phyloP scores from a whole-genome alignment of 1,140 invertebrate genomes.

The Caenorhabditis inopinata region DNA sequence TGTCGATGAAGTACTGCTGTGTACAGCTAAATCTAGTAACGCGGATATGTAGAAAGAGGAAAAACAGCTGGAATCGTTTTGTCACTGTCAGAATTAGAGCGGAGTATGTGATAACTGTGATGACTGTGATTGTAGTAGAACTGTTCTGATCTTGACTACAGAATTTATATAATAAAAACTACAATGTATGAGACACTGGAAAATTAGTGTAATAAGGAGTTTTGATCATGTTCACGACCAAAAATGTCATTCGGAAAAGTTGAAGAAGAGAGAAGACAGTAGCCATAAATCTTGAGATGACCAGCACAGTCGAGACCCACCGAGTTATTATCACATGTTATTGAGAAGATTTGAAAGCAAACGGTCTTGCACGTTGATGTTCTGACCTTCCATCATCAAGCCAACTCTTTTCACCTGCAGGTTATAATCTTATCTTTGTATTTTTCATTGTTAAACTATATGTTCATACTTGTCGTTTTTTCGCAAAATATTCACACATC shows the following conservation, averaged over 20 bases:
- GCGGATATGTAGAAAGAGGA: too few species aligned
- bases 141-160: too few species aligned
- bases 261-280: neutral
- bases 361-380: slow-evolving; percentile 48
- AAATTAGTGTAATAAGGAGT: neutral
- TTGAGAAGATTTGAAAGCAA: slow-evolving; percentile 40
- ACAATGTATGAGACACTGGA: neutral
- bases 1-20: too few species aligned
- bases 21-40: too few species aligned
- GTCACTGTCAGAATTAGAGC: too few species aligned
- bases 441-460: too few species aligned
- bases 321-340: slow-evolving; percentile 44
- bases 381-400: slow-evolving; percentile 48
- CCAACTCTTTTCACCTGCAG: slow-evolving; percentile 56
- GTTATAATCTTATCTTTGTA: too few species aligned
- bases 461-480: slow-evolving; percentile 50
- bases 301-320: neutral
- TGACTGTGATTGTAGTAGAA: too few species aligned
- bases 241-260: neutral
- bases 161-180: too few species aligned
- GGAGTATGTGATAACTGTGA: too few species aligned
- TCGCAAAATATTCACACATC: slow-evolving; percentile 53
- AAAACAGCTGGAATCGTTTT: too few species aligned
- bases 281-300: slow-evolving; percentile 22
- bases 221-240: neutral